A percentile compares a stretch with the other conserved stretches of the same genome.
Conservation (phyloP, 2,888 invertebrate genomes). For the Molorchus minor region DNA sequence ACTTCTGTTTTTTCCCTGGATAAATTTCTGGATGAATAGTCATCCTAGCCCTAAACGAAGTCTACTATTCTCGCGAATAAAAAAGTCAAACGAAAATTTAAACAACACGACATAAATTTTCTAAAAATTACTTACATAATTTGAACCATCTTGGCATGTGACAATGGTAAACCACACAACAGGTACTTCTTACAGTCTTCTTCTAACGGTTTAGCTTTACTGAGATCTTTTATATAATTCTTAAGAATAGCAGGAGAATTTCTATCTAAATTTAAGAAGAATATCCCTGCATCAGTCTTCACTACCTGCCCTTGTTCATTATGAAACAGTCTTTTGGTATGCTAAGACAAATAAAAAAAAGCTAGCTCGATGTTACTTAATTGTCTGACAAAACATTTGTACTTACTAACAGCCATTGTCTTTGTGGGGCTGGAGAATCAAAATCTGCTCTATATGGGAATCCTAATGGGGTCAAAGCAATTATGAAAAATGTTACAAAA, state of each 20-base stretch:
- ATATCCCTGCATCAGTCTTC: slow-evolving; percentile 56
- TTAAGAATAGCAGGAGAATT: slow-evolving; percentile 55
- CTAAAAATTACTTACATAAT: slow-evolving; percentile 55
- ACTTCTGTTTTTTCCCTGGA: too few relatives aligned
- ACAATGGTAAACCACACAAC: slow-evolving; percentile 56
- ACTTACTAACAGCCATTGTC: slow-evolving; percentile 64
- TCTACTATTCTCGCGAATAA: too few relatives aligned
- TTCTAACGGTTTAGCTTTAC: slow-evolving; percentile 43
- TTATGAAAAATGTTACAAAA: slow-evolving; percentile 57
- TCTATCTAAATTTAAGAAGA: slow-evolving; percentile 56
- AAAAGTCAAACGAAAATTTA: too few relatives aligned
- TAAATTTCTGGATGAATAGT: too few relatives aligned
- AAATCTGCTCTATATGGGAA: slow-evolving; percentile 75
- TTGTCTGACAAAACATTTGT: slow-evolving; percentile 3
- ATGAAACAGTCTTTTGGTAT: slow-evolving; percentile 52
- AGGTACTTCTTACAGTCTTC: slow-evolving; percentile 53
- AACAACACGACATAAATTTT: too few relatives aligned
- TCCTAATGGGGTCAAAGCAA: slow-evolving; percentile 72
- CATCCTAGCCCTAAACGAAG: too few relatives aligned
- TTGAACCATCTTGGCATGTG: slow-evolving; percentile 49
- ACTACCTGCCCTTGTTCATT: slow-evolving; percentile 48
- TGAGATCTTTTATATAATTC: slow-evolving; percentile 49
- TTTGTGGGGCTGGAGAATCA: slow-evolving; percentile 71
- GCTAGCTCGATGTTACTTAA: slow-evolving; percentile 13
- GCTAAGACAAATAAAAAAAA: slow-evolving; percentile 43